Evolutionary conservation across 2,113 vertebrate species (phyloP).

Genomic region (Pelusios castaneus): DNA sequence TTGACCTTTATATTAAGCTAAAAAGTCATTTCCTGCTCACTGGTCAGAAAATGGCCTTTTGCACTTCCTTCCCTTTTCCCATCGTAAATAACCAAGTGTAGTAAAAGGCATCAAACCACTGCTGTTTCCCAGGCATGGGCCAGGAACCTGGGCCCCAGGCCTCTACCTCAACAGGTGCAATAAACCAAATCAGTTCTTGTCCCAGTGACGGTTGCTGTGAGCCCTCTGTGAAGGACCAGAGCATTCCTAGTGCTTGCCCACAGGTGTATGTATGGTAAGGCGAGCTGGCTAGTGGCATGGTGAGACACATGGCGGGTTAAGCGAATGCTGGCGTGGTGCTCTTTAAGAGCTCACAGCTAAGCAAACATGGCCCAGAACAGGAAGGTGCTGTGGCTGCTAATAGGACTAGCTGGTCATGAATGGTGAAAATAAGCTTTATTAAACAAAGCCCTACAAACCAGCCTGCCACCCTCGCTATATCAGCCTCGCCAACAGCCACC

Average conservation of each 20-base stretch:
- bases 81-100: neutral
- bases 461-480: neutral
- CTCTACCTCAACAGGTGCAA: neutral
- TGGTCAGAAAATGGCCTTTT: neutral
- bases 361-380: neutral
- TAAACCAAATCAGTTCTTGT: neutral
- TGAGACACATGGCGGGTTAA: neutral
- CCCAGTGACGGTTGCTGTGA: neutral
- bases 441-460: neutral
- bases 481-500: neutral
- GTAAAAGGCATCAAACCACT: neutral
- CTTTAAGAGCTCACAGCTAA: no score
- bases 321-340: neutral
- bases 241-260: neutral
- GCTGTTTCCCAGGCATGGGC: neutral
- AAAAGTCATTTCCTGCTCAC: neutral
- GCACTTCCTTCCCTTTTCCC: neutral
- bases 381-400: neutral
- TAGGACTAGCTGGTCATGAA: neutral
- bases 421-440: neutral
- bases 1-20: neutral
- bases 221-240: neutral
- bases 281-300: neutral
- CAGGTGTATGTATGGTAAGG: rapidly evolving
- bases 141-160: neutral